Evolutionary conservation across 2,797 vertebrate genomes (phyloP), one percentile per base, ranked within the genome.

Genomic region (Leuciscus waleckii): DNA sequence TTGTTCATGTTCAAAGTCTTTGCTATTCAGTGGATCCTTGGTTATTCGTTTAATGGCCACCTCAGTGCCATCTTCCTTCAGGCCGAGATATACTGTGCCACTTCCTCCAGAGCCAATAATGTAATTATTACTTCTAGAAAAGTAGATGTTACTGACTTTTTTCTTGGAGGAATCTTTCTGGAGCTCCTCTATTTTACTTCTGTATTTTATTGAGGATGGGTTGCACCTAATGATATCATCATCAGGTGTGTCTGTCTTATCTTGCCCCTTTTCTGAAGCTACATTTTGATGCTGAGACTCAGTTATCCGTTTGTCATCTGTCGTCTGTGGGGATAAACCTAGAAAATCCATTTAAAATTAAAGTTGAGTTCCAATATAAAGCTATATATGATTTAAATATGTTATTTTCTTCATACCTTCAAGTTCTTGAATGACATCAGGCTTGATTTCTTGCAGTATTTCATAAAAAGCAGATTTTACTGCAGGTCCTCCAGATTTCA

Each of bases 41-140:
- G 5, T 0, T 54, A 87, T 85, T 54, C 43, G 35, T 81, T 90
- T 90, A 35, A 90, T 84, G 19, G 89, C 89, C 26, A 90, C 89
- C 23, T 89, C 89, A 43, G 86, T 88, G 19, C 87, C 86, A 16
- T 88, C 87, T 35, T 75, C 35, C n/a, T 75, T 87, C 29, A 88
- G 19, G 37, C 89, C 89, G 1, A 90, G 35, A 70, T 81, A 90
- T 0, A 88, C 82, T 1, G 32, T 87, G 21, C 83, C 86, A 11
- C 37, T 19, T 16, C 65, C 71, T 70, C 84, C 87, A 4, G 10
- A n/a, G 14, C 83, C 84, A 37, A 90, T 87, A 1, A 26, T 35
- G 41, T 85, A 89, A 3, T 87, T n/a, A 6, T 51, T 3, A 1
- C 63, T 17, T 16, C 0, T 49, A 35, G 21, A 84, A n/a, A 81